Conservation (phyloP, 2,888 invertebrate genomes). For the Hypercompe scribonia region DNA sequence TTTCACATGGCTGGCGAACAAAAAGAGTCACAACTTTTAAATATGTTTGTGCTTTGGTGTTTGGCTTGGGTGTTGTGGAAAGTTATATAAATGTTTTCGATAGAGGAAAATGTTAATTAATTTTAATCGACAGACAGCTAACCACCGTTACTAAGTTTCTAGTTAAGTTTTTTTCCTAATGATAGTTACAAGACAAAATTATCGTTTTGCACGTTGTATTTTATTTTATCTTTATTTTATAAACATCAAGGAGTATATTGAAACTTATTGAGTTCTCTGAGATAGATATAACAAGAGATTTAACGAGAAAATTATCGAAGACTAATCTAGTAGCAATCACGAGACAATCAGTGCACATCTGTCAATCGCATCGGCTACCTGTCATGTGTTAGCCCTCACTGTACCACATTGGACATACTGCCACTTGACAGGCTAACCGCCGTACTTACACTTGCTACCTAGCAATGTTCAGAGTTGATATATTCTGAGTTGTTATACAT, state of each 20-base stretch:
- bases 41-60: slow-evolving; percentile 31
- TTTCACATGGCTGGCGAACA: slow-evolving; percentile 56
- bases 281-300: neutral
- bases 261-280: neutral
- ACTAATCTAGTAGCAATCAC: slow-evolving; percentile 64
- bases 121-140: neutral
- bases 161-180: too few species aligned
- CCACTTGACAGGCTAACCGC: slow-evolving; percentile 2
- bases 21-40: slow-evolving; percentile 49
- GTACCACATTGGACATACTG: neutral
- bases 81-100: neutral
- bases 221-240: too few species aligned
- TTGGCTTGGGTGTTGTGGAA: slow-evolving; percentile 20
- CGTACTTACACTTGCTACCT: slow-evolving; percentile 2
- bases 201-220: too few species aligned
- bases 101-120: neutral
- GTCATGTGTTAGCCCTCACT: slow-evolving; percentile 32
- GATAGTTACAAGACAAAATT: too few species aligned
- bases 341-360: slow-evolving; percentile 65
- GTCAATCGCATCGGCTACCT: slow-evolving; percentile 49
- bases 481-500: neutral
- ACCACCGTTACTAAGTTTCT: neutral
- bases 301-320: slow-evolving; percentile 42
- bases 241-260: neutral
- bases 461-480: neutral